Conservation (phyloP, 2,797 vertebrate genomes). For the Babyrousa celebensis region DNA sequence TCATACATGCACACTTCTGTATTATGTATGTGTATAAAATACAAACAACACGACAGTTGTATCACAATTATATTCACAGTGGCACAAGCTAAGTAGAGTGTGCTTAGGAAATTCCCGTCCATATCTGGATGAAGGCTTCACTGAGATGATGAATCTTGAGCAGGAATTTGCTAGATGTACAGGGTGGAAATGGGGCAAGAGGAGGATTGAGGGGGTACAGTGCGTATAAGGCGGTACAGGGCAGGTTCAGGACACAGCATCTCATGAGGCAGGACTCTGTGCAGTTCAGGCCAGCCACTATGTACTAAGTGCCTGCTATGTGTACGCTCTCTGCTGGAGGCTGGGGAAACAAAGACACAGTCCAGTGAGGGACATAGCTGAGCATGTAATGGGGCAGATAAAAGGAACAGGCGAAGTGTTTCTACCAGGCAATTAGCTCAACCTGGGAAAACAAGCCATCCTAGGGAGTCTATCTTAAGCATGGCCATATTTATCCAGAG, state of each 20-base stretch:
- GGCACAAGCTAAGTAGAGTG: not conserved
- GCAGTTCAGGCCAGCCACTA: not conserved
- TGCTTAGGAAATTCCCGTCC: not conserved
- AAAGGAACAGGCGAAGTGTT: not conserved
- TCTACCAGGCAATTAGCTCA: not conserved
- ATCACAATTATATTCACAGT: not conserved
- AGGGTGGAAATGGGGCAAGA: not conserved
- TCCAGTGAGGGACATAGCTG: not conserved
- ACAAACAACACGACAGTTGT: not conserved
- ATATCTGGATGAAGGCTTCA: not conserved
- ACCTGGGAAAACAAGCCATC: not conserved
- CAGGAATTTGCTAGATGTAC: not conserved
- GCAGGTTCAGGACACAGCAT: not conserved
- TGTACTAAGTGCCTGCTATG: not conserved
- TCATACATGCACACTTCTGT: not conserved
- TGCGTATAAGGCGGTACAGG: not conserved
- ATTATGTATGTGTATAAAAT: constrained; percentile 7
- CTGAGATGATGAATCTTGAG: not conserved
- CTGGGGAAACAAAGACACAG: constrained; percentile 7
- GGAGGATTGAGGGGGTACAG: not conserved
- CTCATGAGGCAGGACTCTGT: not conserved
- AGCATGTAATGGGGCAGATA: not conserved
- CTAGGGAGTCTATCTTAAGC: constrained; percentile 3
- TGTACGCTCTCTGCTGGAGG: not conserved
- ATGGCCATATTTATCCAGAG: not conserved